Evolutionary conservation across 2,797 vertebrate genomes (phyloP).

Genomic region (Acrossocheilus fasciatus): DNA sequence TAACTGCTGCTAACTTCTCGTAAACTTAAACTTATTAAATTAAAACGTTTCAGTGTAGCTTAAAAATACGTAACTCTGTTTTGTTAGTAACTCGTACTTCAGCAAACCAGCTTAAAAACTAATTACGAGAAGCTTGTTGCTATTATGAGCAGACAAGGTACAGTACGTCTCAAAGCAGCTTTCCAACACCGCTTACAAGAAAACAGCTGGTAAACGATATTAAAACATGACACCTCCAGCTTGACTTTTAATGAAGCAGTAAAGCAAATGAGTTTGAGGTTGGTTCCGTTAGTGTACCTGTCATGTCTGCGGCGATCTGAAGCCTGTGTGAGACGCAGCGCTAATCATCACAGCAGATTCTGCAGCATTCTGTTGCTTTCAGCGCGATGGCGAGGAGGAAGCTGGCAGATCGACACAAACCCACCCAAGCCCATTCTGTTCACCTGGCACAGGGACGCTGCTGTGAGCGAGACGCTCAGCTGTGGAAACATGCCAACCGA

Average conservation of each 20-base stretch:
- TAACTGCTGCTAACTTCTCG: too few relatives aligned
- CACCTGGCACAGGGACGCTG: conserved; percentile 20
- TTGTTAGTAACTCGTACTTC: not conserved
- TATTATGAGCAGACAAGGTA: not conserved
- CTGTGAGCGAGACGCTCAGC: not conserved
- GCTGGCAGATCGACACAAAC: conserved; percentile 16
- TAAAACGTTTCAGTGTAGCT: not conserved
- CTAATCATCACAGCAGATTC: too few relatives aligned
- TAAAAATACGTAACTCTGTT: not conserved
- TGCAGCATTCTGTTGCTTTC: too few relatives aligned
- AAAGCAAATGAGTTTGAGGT: not conserved
- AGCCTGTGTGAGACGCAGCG: conserved; percentile 2
- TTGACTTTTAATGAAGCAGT: conserved; percentile 14
- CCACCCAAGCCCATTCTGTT: conserved; percentile 39
- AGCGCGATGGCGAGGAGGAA: not conserved
- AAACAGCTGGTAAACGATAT: conserved; percentile 20
- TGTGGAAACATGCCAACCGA: not conserved
- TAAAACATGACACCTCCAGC: not conserved
- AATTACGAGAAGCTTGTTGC: not conserved
- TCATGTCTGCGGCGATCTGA: not conserved
- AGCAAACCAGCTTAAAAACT: not conserved
- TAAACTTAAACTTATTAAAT: too few relatives aligned
- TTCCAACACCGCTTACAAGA: not conserved
- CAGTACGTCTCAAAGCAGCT: too few relatives aligned
- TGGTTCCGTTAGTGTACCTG: not conserved